Evolutionary conservation across 35 echinoderm and acorn worm species (phyloP).

Genomic region (Lytechinus pictus): DNA sequence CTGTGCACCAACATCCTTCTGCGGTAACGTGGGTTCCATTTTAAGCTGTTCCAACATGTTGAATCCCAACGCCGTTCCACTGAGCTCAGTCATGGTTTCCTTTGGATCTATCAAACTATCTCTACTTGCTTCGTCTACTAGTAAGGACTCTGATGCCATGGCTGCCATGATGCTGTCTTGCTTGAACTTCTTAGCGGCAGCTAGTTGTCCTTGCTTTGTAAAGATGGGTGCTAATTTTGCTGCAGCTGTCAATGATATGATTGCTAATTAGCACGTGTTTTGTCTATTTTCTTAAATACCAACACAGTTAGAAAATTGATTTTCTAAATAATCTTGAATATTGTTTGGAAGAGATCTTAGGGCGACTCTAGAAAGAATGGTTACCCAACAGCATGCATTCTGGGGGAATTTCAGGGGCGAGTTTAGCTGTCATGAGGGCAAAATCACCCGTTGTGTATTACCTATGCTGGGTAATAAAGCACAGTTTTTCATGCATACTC

Average conservation of each 20-base stretch:
- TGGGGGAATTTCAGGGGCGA: too few species aligned
- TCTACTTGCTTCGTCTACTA: slow-evolving; percentile 44
- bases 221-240: slow-evolving; percentile 76
- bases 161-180: slow-evolving; percentile 16
- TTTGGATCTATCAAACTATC: slow-evolving; percentile 49
- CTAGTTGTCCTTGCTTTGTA: slow-evolving; percentile 77
- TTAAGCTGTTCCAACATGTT: slow-evolving; percentile 36
- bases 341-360: too few species aligned
- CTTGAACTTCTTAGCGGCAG: slow-evolving; percentile 68
- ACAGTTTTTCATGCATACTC: too few species aligned
- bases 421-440: too few species aligned
- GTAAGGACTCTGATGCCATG: slow-evolving; percentile 9
- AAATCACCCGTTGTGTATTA: too few species aligned
- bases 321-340: too few species aligned
- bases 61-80: neutral
- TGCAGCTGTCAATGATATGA: slow-evolving; percentile 9
- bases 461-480: too few species aligned
- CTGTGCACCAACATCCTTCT: neutral
- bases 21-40: neutral
- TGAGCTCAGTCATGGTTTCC: neutral
- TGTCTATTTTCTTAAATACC: too few species aligned
- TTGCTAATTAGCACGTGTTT: too few species aligned
- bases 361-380: too few species aligned
- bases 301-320: too few species aligned
- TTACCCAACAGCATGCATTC: too few species aligned